Percentiles rank a stretch among this genome's conserved stretches.
phyloP scores from a whole-genome alignment of 2,888 invertebrate species.

The Apodemia duryi region DNA sequence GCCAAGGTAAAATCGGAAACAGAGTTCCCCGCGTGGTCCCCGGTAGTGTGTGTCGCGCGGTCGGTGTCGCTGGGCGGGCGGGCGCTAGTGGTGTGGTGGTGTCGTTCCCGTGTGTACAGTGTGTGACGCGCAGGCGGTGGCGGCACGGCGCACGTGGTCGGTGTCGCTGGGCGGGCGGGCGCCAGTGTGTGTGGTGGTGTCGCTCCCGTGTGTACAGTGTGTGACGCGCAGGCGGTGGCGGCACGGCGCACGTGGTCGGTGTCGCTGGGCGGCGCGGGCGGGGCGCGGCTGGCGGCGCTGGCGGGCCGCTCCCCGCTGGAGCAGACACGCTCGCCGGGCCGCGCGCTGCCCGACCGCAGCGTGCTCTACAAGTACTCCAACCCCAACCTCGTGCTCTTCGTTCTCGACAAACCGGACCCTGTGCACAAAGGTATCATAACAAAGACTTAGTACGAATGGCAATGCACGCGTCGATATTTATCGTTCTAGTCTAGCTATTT shows the following conservation, averaged over 20 bases:
- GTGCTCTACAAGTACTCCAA: slow-evolving; percentile 99
- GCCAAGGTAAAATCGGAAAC: too few species aligned
- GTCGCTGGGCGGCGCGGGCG: slow-evolving; percentile 78
- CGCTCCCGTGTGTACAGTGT: too few species aligned
- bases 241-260: slow-evolving; percentile 86
- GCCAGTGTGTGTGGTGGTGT: too few species aligned
- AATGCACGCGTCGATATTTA: too few species aligned
- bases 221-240: slow-evolving; percentile 49
- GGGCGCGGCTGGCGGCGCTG: slow-evolving; percentile 81
- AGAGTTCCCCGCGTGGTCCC: too few species aligned
- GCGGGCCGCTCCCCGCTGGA: slow-evolving; percentile 84
- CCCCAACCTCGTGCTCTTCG: slow-evolving; percentile 95
- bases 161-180: too few species aligned
- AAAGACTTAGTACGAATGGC: too few species aligned
- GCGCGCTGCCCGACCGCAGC: slow-evolving; percentile 95
- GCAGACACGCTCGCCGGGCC: slow-evolving; percentile 95
- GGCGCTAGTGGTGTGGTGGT: slow-evolving; percentile 37
- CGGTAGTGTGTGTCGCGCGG: too few species aligned
- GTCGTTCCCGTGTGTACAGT: too few species aligned
- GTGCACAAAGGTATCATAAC: slow-evolving; percentile 83
- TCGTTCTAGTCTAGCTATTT: too few species aligned
- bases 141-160: too few species aligned
- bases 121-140: too few species aligned
- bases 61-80: slow-evolving; percentile 79
- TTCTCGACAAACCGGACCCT: slow-evolving; percentile 87